These are phyloP conservation scores for Hydrolagus colliei DNA, from an alignment of 2,797 vertebrate genomes.

Conservation along the genomic window DNA sequence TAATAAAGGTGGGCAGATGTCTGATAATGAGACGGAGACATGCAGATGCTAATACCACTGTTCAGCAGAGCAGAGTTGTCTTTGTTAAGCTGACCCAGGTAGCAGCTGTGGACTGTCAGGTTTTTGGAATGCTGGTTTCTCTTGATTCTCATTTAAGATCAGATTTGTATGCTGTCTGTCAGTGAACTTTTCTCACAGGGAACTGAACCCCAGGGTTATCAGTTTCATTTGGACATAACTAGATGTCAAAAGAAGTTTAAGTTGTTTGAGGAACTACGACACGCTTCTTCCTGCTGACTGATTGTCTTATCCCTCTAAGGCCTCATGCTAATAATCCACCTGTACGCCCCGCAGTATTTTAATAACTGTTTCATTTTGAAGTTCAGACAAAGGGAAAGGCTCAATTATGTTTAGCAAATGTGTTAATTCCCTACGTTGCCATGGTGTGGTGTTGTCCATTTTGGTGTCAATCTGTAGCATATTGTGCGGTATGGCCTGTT, in stretches of 20 bases:
- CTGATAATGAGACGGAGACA: conserved; percentile 99
- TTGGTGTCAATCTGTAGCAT: not conserved
- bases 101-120: conserved; percentile 93
- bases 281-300: conserved; percentile 49
- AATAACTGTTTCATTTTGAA: conserved; percentile 28
- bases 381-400: not conserved
- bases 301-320: conserved; percentile 57
- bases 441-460: conserved; percentile 13
- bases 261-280: conserved; percentile 58
- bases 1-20: conserved; percentile 96
- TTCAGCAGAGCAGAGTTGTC: conserved; percentile 64
- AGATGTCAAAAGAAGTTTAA: conserved; percentile 80
- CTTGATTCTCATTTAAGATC: conserved; percentile 84
- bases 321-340: conserved; percentile 78
- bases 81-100: conserved; percentile 83
- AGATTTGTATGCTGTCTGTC: conserved; percentile 65
- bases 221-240: conserved; percentile 78
- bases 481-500: not conserved
- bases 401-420: conserved; percentile 12
- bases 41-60: conserved; percentile 89
- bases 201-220: conserved; percentile 76
- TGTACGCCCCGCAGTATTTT: conserved; percentile 68
- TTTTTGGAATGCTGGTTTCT: conserved; percentile 58
- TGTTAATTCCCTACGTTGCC: not conserved
- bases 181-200: conserved; percentile 71